Evolutionary conservation across 2,113 vertebrate species (phyloP).

Genomic region (Rhea americana): DNA sequence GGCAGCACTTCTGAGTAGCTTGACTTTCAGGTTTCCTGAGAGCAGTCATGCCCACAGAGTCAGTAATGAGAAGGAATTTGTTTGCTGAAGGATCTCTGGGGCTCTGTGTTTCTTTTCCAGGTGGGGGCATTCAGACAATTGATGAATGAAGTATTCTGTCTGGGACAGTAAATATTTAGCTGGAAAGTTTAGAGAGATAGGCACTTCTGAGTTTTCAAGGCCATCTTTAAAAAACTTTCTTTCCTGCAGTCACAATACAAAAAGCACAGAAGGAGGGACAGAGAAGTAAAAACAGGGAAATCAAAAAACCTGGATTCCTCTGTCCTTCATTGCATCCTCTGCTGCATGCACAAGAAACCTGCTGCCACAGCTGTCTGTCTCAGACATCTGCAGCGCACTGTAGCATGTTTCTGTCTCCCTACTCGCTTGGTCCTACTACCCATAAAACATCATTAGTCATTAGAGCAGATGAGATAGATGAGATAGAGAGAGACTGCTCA

Average conservation of each 20-base stretch:
- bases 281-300: background rate
- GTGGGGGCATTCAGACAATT: conserved; percentile 57
- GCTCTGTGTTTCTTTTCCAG: conserved; percentile 72
- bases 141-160: conserved; percentile 28
- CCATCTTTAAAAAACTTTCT: background rate
- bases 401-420: background rate
- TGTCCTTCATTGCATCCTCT: background rate
- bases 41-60: conserved; percentile 46
- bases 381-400: fast-evolving
- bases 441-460: background rate
- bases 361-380: background rate
- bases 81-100: conserved; percentile 75
- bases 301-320: background rate
- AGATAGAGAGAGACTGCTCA: background rate
- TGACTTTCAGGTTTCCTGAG: conserved; percentile 75
- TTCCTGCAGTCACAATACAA: background rate
- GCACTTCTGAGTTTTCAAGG: background rate
- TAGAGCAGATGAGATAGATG: background rate
- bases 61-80: conserved; percentile 73
- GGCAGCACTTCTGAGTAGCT: conserved; percentile 66
- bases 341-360: background rate
- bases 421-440: background rate
- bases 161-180: conserved; percentile 51
- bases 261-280: background rate
- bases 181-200: conserved; percentile 46